These are phyloP conservation scores for Phenacoccus solenopsis DNA, from an alignment of 1,140 invertebrate genomes.

Conservation along the genomic window DNA sequence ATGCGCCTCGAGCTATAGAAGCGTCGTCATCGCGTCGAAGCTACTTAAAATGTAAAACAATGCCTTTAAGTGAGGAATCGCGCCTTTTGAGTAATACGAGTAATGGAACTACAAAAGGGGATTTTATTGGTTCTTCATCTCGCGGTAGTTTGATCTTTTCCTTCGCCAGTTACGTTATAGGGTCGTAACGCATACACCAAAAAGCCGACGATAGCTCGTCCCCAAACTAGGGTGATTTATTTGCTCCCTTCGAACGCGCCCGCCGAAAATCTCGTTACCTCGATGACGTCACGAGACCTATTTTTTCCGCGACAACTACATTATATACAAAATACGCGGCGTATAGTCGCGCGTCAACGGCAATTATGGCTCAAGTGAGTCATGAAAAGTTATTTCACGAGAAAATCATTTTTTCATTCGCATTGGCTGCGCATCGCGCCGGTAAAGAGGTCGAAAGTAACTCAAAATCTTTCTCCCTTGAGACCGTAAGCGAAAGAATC, in stretches of 20 bases:
- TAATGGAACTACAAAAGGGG: constrained; percentile 10
- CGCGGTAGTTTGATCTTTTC: background rate
- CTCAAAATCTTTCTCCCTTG: background rate
- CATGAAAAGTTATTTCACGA: constrained; percentile 7
- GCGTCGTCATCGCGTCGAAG: background rate
- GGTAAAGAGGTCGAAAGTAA: background rate
- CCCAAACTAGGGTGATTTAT: constrained; percentile 9
- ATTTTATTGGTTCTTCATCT: constrained; percentile 1
- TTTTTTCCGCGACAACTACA: background rate
- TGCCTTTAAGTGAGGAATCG: constrained; percentile 13
- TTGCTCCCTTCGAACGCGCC: constrained; percentile 2
- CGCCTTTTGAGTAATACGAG: constrained; percentile 16
- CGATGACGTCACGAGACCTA: constrained; percentile 7
- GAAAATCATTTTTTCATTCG: constrained; percentile 6
- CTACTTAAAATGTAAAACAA: constrained; percentile 18
- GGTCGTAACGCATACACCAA: background rate
- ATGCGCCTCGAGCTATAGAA: background rate
- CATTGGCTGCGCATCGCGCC: background rate
- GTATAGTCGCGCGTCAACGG: background rate
- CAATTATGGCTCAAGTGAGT: constrained; percentile 13
- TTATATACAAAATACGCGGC: background rate
- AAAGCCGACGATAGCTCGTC: background rate
- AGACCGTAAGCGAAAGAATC: background rate
- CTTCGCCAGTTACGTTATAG: no score
- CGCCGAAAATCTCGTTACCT: constrained; percentile 8